Percentiles rank a stretch among this genome's conserved stretches.
These are phyloP conservation scores for Chanos chanos DNA, from an alignment of 2,797 vertebrate genomes.

Conservation along the genomic window DNA sequence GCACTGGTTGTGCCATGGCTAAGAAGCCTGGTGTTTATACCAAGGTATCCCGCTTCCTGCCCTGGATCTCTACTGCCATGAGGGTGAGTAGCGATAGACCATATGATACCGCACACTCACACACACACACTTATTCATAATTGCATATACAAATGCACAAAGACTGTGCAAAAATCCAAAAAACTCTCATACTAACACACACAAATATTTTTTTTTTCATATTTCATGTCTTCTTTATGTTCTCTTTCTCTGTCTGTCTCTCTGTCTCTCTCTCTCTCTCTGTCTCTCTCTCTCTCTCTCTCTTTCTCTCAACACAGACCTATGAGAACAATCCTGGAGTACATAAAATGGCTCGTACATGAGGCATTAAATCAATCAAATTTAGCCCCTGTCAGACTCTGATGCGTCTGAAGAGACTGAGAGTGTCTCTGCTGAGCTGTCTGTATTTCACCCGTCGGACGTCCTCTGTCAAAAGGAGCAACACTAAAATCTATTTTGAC, in stretches of 20 bases:
- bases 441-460: too few species aligned
- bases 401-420: constrained; percentile 1
- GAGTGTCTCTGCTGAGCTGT: constrained; percentile 1
- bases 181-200: not conserved
- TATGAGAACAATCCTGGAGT: constrained; percentile 71
- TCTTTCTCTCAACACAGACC: constrained; percentile 55
- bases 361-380: too few species aligned
- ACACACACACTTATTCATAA: not conserved
- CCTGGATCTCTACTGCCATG: constrained; percentile 87
- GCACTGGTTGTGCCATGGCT: constrained; percentile 84
- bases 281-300: not conserved
- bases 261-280: not conserved
- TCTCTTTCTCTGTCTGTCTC: not conserved
- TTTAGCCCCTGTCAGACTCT: constrained; percentile 12
- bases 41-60: constrained; percentile 81
- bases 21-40: constrained; percentile 90
- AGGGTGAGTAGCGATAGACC: constrained; percentile 70
- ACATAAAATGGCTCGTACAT: constrained; percentile 75
- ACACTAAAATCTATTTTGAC: too few species aligned
- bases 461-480: too few species aligned
- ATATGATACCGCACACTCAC: not conserved
- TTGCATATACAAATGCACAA: not conserved
- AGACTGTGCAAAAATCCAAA: not conserved
- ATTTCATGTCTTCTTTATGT: not conserved
- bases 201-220: not conserved